Evolutionary conservation across 2,888 invertebrate species (phyloP), one percentile per base, ranked within the genome.

Genomic region (Eudasyphora cyanicolor): DNA sequence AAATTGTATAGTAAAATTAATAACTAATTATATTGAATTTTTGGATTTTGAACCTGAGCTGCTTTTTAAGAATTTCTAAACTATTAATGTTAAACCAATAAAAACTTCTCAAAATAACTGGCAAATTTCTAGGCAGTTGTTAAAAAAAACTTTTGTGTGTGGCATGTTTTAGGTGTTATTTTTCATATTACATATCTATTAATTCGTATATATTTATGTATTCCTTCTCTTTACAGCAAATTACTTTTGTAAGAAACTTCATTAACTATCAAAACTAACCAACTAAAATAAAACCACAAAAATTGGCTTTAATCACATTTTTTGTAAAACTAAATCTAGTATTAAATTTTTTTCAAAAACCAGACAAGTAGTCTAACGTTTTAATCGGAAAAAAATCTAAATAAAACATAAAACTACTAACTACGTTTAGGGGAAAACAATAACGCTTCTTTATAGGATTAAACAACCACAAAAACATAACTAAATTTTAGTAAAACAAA

Each of bases 371-470:
- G 60, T 79, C n/a, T n/a, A n/a, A n/a, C 73, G 49, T 27, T 78
- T 83, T 83, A 62, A 57, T 60, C 17, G n/a, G 8, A 51, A 74
- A 79, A 62, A 45, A 69, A 54, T 27, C 29, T 6, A 69, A 76
- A 75, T 29, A n/a, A 69, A 21, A 79, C 51, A n/a, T n/a, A 67
- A 71, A 73, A 64, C 51, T 35, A 49, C 69, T 77, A 80, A 12
- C 62, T 76, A 80, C 21, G 74, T 78, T 79, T 84, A 73, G 82
- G 85, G 85, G 85, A 84, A 86, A 85, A 85, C 77, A 71, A 76
- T 82, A 86, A 81, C 84, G 85, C 86, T 84, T 85, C 77, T 84
- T 81, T 82, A 77, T 79, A 85, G 83, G 49, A 82, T 80, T 77
- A 84, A 76, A n/a, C n/a, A n/a, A n/a, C n/a, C n/a, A n/a, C n/a